Evolutionary conservation across 2,797 vertebrate species (phyloP), one percentile per base, ranked within the genome.

Genomic region (Rhynchonycteris naso): DNA sequence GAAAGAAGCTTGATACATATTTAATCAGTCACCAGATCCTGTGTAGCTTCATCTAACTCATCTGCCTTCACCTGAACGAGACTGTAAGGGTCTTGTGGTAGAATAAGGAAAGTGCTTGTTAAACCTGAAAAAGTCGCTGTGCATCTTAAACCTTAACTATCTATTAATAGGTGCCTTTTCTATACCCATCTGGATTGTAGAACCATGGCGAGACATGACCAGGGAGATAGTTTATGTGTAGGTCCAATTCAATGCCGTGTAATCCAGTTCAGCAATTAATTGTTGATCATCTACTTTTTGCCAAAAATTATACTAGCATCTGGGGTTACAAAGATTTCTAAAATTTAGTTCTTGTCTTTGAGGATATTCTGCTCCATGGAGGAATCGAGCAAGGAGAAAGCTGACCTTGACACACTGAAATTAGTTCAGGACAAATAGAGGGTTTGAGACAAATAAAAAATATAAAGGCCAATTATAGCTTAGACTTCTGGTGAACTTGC

Each of bases 261-360:
- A 63, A 94, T 92, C 66, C 59, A 88, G 35, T 69, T 80, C 43
- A 33, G 18, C 30, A 56, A 72, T 86, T 91, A 52, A 65, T 92
- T 95, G 88, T 86, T 33, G 63, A 96, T 94, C 69, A 68, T 66
- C 8, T 80, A n/a, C 10, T 74, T 58, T 88, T 88, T 93, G 69
- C 38, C 82, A 68, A 79, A 84, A 94, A 38, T 58, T 78, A 15
- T 35, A 33, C 22, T 30, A 84, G 19, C 8, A n/a, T 91, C 54
- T 79, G 2, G 38, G 71, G 43, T 86, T 72, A 24, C 26, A 91
- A 87, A 65, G 50, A 81, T 76, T 38, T 38, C 61, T 52, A 30
- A 63, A 59, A 58, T 47, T 58, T 76, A 12, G 10, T 74, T 88
- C 22, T 94, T 90, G 58, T 80, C n/a, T 24, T 75, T 0, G 14